Evolutionary conservation across 1,140 invertebrate genomes (phyloP), one percentile per base, ranked within the genome.

Genomic region (Brachionus manjavacas): DNA sequence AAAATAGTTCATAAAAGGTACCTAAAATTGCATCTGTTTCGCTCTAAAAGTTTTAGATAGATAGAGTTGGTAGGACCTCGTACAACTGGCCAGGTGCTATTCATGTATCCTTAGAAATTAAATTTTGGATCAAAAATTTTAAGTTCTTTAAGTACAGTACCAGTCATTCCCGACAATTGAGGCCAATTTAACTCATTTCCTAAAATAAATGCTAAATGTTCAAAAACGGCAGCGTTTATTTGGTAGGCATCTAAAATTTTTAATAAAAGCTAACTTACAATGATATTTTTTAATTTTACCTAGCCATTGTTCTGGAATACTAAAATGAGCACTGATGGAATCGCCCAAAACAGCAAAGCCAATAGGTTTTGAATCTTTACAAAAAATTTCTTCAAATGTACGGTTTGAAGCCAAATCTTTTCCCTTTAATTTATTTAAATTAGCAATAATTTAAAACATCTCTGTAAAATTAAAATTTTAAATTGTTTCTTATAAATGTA

Each of bases 121-220:
- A 35, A 35, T 35, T 35, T 35, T 35, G 7, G 6, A 35, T 35
- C 31, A 35, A 35, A 35, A 35, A 0, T 35, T 35, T 4, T 35
- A 35, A 7, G 4, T 35, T 35, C 31, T 35, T 7, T 35, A 35
- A 35, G 31, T 35, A 7, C 6, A 35, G 7, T 86, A 88, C 91
- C 91, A 85, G 91, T 91, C 8, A 85, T 86, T 84, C 88, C 88
- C 7, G 91, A 91, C n/a, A 91, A 85, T 84, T 91, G 88, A 28
- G 91, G 91, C 91, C 91, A 91, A 84, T 91, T 90, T 12, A 91
- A 78, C 86, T 91, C 90, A 88, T 91, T 91, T 83, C 90, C 88
- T 41, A 91, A 12, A 20, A 89, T 87, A 84, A 87, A 88, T n/a
- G 86, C 87, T 9, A 89, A 43, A 79, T 90, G 87, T 81, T 89